Evolutionary conservation across 1,140 invertebrate genomes (phyloP).

Genomic region (Ditylenchus dipsaci): DNA sequence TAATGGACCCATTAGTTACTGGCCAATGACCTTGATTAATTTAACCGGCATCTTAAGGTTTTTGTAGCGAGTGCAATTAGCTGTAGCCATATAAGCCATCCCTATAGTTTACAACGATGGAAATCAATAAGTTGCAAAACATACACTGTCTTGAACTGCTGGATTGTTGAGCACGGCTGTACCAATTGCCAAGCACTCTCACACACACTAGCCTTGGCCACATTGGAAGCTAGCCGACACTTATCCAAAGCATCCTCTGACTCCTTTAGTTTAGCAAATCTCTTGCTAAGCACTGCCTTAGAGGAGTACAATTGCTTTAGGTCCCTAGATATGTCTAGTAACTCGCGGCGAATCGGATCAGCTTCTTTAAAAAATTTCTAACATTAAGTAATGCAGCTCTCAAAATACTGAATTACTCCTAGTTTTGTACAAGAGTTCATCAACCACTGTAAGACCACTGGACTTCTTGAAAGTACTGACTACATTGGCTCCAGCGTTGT

Average conservation of each 20-base stretch:
- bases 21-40: too few relatives aligned
- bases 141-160: background rate
- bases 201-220: background rate
- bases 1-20: too few relatives aligned
- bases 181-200: background rate
- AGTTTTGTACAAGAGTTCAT: constrained; percentile 24
- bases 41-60: too few relatives aligned
- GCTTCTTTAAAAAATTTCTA: background rate
- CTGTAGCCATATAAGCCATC: too few relatives aligned
- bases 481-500: constrained; percentile 27
- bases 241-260: background rate
- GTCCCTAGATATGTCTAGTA: background rate
- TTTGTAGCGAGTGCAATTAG: too few relatives aligned
- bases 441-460: constrained; percentile 23
- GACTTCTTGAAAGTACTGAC: constrained; percentile 25
- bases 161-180: background rate
- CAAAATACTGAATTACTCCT: constrained; percentile 12
- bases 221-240: background rate
- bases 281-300: background rate
- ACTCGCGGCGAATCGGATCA: background rate
- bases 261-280: background rate
- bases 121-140: too few relatives aligned
- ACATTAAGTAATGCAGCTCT: background rate
- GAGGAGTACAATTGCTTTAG: background rate
- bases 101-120: too few relatives aligned